phyloP scores from a whole-genome alignment of 2,113 vertebrate species.

The Calidris pugnax region DNA sequence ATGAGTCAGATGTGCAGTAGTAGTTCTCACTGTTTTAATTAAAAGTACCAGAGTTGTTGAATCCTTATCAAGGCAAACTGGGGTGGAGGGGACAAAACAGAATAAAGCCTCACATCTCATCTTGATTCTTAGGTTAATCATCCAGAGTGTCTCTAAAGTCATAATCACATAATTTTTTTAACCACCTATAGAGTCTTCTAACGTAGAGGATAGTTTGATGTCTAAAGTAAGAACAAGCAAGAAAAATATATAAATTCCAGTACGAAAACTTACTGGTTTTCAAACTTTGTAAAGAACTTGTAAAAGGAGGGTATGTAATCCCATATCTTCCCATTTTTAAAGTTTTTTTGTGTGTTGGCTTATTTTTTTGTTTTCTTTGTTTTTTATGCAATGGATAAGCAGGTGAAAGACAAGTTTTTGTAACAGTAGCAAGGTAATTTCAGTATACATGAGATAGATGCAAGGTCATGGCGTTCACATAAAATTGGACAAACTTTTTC shows the following conservation, averaged over 20 bases:
- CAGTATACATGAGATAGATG: not conserved
- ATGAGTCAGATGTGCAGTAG: conserved; percentile 47
- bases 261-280: not conserved
- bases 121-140: not conserved
- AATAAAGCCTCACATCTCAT: not conserved
- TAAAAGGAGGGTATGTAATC: not conserved
- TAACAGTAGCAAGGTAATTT: not conserved
- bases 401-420: not conserved
- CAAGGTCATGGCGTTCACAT: not conserved
- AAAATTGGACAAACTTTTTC: not conserved
- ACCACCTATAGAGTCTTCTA: not conserved
- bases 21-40: conserved; percentile 50
- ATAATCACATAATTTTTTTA: not conserved
- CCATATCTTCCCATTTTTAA: not conserved
- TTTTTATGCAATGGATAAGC: not conserved
- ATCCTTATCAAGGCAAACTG: conserved; percentile 1
- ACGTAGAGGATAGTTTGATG: not conserved
- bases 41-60: not conserved
- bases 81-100: not conserved
- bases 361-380: not conserved
- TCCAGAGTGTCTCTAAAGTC: not conserved
- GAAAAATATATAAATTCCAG: not conserved
- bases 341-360: not conserved
- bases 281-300: not conserved
- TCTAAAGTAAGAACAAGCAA: not conserved